A percentile compares a stretch with the other conserved stretches of the same genome.
Conservation (phyloP, 2,113 vertebrate genomes). For the Clarias macrocephalus region DNA sequence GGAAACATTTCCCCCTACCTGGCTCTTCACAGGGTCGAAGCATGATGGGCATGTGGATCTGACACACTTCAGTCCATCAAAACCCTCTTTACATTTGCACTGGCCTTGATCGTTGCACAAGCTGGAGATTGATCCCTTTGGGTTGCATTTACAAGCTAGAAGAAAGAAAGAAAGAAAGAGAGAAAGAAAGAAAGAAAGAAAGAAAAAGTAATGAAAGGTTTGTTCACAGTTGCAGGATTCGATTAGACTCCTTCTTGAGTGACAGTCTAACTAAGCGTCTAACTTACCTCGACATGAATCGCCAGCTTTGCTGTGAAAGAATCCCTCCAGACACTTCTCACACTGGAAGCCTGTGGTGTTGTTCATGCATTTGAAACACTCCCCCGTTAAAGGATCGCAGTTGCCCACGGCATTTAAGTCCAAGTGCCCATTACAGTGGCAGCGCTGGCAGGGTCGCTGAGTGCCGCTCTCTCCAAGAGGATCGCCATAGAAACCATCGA, state of each 20-base stretch:
- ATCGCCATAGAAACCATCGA: conserved; percentile 82
- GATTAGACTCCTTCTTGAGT: neutral
- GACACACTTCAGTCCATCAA: conserved; percentile 80
- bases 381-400: conserved; percentile 77
- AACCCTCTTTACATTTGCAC: conserved; percentile 83
- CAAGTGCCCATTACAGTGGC: conserved; percentile 78
- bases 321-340: conserved; percentile 78
- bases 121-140: conserved; percentile 63
- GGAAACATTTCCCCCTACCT: conserved; percentile 68
- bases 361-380: conserved; percentile 83
- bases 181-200: conserved; percentile 1
- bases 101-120: conserved; percentile 76
- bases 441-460: conserved; percentile 73
- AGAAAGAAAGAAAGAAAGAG: neutral
- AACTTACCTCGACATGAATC: conserved; percentile 78
- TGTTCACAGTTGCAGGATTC: neutral
- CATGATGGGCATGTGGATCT: conserved; percentile 79
- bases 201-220: neutral
- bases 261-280: neutral
- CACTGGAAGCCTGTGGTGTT: conserved; percentile 80
- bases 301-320: conserved; percentile 69
- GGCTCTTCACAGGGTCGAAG: conserved; percentile 78
- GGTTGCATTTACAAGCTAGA: conserved; percentile 82
- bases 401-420: conserved; percentile 73
- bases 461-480: conserved; percentile 68